Base-by-base conservation (phyloP, 1,140 invertebrate genomes). In the Mactra quadrangularis region DNA sequence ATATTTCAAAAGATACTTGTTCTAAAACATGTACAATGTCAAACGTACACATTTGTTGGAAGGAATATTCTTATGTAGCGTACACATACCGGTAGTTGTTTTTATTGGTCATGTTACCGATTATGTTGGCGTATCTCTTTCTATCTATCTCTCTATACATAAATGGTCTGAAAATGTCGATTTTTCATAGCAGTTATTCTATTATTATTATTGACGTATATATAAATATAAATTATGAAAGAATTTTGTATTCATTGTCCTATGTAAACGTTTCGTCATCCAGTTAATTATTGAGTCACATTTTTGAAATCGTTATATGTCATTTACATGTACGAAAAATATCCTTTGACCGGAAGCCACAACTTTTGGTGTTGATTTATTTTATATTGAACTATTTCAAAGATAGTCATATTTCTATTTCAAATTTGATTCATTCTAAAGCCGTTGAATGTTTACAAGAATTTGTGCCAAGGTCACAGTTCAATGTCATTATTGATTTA, bases 241-340 rank as follows among this genome's bases (percentile, higher is more conserved):
- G 27, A 29, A 22, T 57, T 13, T 1, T 57, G 27, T 25, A 57
- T 57, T 57, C 22, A 53, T 11, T 57, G 55, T 66, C 41, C n/a
- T 15, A 38, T 3, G 3, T 53, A 29, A 29, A 57, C 13, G 4
- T 57, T 27, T 27, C 27, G 55, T 57, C 22, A 27, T 27, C 55
- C 55, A 25, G 55, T 15, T 50, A 15, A 3, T n/a, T 41, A 27
- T 68, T 64, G 35, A 64, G 35, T 41, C 60, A 64, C 22, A 45
- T 41, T 29, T 15, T 64, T 7, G 22, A 64, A 27, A 13, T 50
- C 38, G 47, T 27, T 31, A 47, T 2, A 68, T 68, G 64, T 68
- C 64, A 68, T 68, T 50, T 50, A 25, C 64, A 68, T 68, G 6
- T 7, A 29, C 29, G 3, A 27, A 13, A 66, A 45, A 25, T 64